These are phyloP conservation scores for Varecia variegata DNA, from an alignment of 2,797 vertebrate genomes.

Conservation along the genomic window DNA sequence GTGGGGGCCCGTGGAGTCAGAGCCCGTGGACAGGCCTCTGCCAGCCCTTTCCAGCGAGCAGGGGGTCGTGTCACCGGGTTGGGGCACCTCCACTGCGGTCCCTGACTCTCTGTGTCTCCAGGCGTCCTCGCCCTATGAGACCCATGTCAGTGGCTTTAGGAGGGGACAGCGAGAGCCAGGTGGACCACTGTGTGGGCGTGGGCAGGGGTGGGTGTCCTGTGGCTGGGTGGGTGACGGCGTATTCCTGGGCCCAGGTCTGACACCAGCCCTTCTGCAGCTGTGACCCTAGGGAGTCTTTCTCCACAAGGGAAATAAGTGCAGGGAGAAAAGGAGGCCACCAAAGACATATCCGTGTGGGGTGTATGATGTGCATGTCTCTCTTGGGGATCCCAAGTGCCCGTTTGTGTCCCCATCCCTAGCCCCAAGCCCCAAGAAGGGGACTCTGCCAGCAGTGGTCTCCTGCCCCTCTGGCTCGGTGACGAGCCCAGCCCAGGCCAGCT, in stretches of 20 bases:
- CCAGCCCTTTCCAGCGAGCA: neutral
- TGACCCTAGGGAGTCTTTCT: neutral
- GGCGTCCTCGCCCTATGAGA: neutral
- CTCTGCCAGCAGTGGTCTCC: neutral
- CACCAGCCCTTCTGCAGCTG: neutral
- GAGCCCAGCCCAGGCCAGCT: neutral
- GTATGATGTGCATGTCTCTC: no score
- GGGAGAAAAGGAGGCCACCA: neutral
- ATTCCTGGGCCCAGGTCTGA: neutral
- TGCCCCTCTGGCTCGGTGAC: accelerated
- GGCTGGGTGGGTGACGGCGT: neutral
- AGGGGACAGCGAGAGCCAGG: neutral
- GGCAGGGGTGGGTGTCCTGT: neutral
- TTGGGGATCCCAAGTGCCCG: neutral
- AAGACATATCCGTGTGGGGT: neutral
- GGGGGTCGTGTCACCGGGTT: neutral
- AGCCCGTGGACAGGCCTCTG: neutral
- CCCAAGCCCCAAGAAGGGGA: neutral
- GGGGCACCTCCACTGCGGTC: neutral
- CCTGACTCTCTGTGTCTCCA: neutral
- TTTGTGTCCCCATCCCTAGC: neutral
- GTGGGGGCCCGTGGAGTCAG: accelerated
- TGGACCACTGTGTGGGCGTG: neutral
- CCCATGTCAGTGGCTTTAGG: neutral
- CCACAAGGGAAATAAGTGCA: accelerated